Base-by-base conservation (phyloP, 2,113 vertebrate species). In the zebrafish (Danio rerio) region DNA sequence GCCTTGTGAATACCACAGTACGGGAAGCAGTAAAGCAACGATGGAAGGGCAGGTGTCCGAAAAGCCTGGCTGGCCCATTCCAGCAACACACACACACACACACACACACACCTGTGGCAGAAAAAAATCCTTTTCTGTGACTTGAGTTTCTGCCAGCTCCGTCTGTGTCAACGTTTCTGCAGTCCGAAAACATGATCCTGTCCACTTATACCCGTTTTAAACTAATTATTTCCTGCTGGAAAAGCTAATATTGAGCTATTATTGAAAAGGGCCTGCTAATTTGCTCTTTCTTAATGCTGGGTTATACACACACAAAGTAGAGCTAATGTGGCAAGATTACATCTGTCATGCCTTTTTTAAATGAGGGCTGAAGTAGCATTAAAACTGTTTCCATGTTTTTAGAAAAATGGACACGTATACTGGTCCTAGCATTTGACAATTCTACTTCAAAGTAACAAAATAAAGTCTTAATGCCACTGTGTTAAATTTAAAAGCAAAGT, bases 31-130 rank as follows among this genome's bases (percentile, higher is more conserved):
- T 82, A 77, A 83, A 79, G 71, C 56, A 68, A 85, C 31, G 6
- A 5, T 49, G 53, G 56, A 74, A 75, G 31, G 78, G 49, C 71
- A 80, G 81, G 63, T 94, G 92, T 91, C 91, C 72, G 59, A 75
- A 59, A 88, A 92, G 80, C 92, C 87, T 92, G 92, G 85, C 90
- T 93, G 91, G 87, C 87, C 79, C 90, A 88, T 88, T 89, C 89
- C 88, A 88, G 92, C 90, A 90, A 65, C 56, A 65, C 56, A 62
- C 21, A 49, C 86, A 87, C 86, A 65, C 56, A 65, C 56, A 62
- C 21, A 49, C 86, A 87, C 86, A 86, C 53, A 84, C 66, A 71
- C 84, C 68, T 73, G 52, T 63, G 43, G 55, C 40, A 18, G 42
- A 71, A 49, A 72, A 45, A 72, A 55, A 56, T 78, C 20, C 13